Evolutionary conservation across 2,888 invertebrate species (phyloP).

Genomic region (Synergus itoensis): DNA sequence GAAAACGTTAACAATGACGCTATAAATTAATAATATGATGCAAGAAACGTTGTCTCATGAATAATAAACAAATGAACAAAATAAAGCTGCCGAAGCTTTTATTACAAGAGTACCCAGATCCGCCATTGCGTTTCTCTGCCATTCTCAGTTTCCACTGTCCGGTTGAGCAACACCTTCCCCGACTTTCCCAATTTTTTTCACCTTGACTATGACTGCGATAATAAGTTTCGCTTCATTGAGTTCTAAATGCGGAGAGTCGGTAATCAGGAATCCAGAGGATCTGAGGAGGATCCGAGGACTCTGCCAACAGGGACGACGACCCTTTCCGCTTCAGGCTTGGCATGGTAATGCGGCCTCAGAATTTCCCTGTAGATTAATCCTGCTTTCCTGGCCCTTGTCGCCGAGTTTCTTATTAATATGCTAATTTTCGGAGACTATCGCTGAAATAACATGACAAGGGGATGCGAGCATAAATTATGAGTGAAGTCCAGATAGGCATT

Average conservation of each 20-base stretch:
- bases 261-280: constrained; percentile 72
- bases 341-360: constrained; percentile 41
- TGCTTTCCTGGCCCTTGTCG: constrained; percentile 77
- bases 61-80: no score
- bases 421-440: constrained; percentile 70
- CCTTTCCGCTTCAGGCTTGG: constrained; percentile 23
- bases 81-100: neutral
- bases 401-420: constrained; percentile 77
- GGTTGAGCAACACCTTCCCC: neutral
- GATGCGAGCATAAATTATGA: constrained; percentile 54
- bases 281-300: constrained; percentile 69
- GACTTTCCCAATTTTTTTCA: neutral
- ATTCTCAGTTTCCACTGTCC: neutral
- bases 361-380: constrained; percentile 71
- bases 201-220: constrained; percentile 41
- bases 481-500: constrained; percentile 18
- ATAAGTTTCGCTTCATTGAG: constrained; percentile 77
- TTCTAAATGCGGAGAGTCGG: constrained; percentile 77
- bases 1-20: no score
- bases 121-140: neutral
- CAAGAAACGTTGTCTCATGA: no score
- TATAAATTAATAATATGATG: no score
- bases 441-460: constrained; percentile 40
- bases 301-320: constrained; percentile 57
- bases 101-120: neutral